These are phyloP conservation scores for Brachyrhaphis roseni DNA, from an alignment of 2,797 vertebrate genomes.

Conservation along the genomic window DNA sequence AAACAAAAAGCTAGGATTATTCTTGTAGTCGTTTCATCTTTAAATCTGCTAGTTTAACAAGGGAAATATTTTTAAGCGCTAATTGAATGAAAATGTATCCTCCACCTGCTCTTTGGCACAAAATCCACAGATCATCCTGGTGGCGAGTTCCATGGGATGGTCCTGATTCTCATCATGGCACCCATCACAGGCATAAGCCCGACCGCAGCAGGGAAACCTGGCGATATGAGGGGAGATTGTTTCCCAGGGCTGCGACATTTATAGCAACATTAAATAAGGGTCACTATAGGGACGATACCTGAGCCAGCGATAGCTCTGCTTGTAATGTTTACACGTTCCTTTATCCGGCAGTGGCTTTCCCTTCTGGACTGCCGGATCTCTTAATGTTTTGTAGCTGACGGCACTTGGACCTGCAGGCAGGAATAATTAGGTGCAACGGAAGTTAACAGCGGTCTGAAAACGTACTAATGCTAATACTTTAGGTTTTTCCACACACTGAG, in stretches of 20 bases:
- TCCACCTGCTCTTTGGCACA: conserved; percentile 87
- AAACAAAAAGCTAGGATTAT: not conserved
- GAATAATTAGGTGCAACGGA: not conserved
- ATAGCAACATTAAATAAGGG: not conserved
- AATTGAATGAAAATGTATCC: not conserved
- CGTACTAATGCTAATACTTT: not conserved
- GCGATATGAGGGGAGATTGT: not conserved
- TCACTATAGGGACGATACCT: conserved; percentile 67
- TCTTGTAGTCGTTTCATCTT: not conserved
- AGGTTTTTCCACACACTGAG: not conserved
- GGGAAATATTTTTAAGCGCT: not conserved
- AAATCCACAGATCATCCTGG: conserved; percentile 85
- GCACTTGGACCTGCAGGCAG: conserved; percentile 52
- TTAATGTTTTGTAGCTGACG: conserved; percentile 53
- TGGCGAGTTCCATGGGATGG: conserved; percentile 86
- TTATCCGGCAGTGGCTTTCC: conserved; percentile 85
- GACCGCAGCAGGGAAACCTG: conserved; percentile 87
- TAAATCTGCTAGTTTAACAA: not conserved
- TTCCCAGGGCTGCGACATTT: not conserved
- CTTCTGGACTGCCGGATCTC: conserved; percentile 82
- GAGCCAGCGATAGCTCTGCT: conserved; percentile 86
- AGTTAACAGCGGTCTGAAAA: not conserved
- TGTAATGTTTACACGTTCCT: conserved; percentile 84
- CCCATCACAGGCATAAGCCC: conserved; percentile 83
- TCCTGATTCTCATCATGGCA: conserved; percentile 86